phyloP scores from a whole-genome alignment of 1,140 invertebrate genomes.

The Ostrea denselamellosa region DNA sequence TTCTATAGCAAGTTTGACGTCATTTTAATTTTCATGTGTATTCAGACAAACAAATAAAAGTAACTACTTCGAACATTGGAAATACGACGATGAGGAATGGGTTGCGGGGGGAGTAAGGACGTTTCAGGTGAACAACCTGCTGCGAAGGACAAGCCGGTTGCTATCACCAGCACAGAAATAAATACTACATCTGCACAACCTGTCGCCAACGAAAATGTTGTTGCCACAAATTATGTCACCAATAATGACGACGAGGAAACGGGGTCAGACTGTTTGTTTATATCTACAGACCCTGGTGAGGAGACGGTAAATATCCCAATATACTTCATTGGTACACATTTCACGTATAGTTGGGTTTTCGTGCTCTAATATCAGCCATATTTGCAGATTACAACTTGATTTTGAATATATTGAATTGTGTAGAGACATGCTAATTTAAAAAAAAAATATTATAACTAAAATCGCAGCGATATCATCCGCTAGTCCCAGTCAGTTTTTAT shows the following conservation, averaged over 20 bases:
- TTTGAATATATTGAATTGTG: too few species aligned
- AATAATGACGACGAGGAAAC: neutral
- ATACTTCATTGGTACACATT: too few species aligned
- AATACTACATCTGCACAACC: neutral
- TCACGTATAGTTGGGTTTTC: too few species aligned
- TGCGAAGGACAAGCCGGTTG: neutral
- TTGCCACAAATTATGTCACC: neutral
- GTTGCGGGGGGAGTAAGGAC: neutral
- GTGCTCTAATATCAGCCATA: too few species aligned
- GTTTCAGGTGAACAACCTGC: neutral
- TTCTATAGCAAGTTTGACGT: too few species aligned
- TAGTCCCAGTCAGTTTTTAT: too few species aligned
- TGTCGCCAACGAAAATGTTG: neutral
- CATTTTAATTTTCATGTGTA: too few species aligned
- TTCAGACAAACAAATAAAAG: neutral
- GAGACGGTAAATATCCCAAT: neutral
- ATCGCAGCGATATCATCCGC: too few species aligned
- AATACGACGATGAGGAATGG: neutral
- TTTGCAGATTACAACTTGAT: too few species aligned
- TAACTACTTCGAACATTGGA: neutral
- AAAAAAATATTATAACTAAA: too few species aligned
- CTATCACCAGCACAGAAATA: neutral
- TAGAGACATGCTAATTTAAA: too few species aligned
- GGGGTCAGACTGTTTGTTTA: conserved; percentile 8
- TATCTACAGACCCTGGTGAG: neutral